Percentiles rank a stretch among this genome's conserved stretches.
phyloP scores from a whole-genome alignment of 2,113 vertebrate species.

The Varanus salvator region DNA sequence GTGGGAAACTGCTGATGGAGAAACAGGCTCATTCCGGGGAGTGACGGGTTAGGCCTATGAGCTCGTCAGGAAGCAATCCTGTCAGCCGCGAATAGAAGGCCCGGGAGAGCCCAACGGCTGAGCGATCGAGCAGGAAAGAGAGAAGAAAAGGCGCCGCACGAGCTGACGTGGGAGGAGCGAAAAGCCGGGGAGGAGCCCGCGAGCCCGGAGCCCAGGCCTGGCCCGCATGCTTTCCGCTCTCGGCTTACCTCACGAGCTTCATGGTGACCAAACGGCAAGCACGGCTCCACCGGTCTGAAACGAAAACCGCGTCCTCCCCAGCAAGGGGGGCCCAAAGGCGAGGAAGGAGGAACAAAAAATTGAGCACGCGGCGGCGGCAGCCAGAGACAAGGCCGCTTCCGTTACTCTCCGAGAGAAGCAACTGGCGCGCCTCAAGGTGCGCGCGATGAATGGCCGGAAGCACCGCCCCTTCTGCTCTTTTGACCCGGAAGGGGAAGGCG shows the following conservation, averaged over 20 bases:
- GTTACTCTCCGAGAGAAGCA: not conserved
- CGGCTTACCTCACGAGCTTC: constrained; percentile 61
- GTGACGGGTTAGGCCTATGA: fast-evolving
- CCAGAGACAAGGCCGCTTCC: constrained; percentile 3
- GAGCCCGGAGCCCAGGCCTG: not conserved
- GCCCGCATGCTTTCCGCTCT: not conserved
- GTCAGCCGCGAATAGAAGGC: not conserved
- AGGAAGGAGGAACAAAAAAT: not conserved
- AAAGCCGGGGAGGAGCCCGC: too few species aligned
- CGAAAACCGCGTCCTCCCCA: not conserved
- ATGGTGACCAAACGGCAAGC: constrained; percentile 17
- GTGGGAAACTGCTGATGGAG: not conserved
- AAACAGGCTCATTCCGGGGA: not conserved
- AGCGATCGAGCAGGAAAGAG: not conserved
- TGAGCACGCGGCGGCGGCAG: not conserved
- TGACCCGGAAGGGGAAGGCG: not conserved
- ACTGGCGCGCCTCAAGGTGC: not conserved
- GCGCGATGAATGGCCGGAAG: constrained; percentile 18
- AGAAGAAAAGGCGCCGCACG: not conserved
- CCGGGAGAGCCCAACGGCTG: not conserved
- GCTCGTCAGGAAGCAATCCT: not conserved
- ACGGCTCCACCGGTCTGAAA: not conserved
- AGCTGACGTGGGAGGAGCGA: too few species aligned
- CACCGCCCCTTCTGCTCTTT: not conserved
- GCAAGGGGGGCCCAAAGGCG: not conserved